Percentiles rank a stretch among this genome's conserved stretches.
Evolutionary conservation across 2,888 invertebrate species (phyloP).

Genomic region (Dorcus hopei): DNA sequence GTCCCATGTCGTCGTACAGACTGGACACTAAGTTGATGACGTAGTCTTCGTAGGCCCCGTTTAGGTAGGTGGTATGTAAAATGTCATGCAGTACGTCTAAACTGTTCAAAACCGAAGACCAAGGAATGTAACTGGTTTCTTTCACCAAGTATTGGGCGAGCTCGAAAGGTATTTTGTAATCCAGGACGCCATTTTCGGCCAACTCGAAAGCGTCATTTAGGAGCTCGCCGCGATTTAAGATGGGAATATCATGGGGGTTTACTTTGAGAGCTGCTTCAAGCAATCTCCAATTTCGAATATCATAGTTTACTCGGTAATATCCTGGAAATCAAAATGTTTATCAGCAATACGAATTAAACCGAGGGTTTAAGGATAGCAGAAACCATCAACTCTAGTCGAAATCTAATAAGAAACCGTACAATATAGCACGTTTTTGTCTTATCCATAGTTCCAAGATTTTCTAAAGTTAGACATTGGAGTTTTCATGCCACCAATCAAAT

Average conservation of each 20-base stretch:
- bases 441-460: too few relatives aligned
- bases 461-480: too few relatives aligned
- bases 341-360: too few relatives aligned
- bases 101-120: slow-evolving; percentile 60
- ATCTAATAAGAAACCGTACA: background rate
- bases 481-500: too few relatives aligned
- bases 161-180: slow-evolving; percentile 61
- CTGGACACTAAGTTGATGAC: slow-evolving; percentile 47
- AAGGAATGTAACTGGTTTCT: slow-evolving; percentile 64
- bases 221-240: slow-evolving; percentile 65
- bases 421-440: too few relatives aligned
- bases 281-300: slow-evolving; percentile 56
- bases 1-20: slow-evolving; percentile 54
- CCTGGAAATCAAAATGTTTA: slow-evolving; percentile 43
- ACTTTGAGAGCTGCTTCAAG: slow-evolving; percentile 49
- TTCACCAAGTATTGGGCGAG: slow-evolving; percentile 62
- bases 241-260: slow-evolving; percentile 51
- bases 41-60: slow-evolving; percentile 51
- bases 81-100: slow-evolving; percentile 54
- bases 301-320: slow-evolving; percentile 64
- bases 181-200: slow-evolving; percentile 57
- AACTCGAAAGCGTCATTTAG: slow-evolving; percentile 70
- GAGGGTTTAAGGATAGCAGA: too few relatives aligned
- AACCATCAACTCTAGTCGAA: too few relatives aligned
- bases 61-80: slow-evolving; percentile 52